These are phyloP conservation scores for Myopa tessellatipennis DNA, from an alignment of 2,888 invertebrate genomes.

Conservation along the genomic window DNA sequence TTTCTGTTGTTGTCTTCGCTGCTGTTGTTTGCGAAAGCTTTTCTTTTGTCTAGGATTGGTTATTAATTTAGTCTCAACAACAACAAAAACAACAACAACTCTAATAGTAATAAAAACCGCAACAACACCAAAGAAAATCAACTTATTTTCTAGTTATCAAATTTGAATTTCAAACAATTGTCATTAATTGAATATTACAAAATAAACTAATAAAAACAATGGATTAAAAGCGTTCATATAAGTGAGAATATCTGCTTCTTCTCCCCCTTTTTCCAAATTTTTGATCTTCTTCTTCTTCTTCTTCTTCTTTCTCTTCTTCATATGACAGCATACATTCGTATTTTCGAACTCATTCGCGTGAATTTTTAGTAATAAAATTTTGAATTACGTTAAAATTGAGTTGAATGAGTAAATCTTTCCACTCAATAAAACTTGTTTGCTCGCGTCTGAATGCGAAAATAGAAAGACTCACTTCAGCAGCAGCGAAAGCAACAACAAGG, in stretches of 20 bases:
- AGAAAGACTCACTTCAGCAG: no score
- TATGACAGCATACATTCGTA: not conserved
- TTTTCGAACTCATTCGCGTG: not conserved
- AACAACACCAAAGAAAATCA: constrained; percentile 2
- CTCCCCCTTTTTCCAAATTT: not conserved
- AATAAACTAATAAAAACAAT: no score
- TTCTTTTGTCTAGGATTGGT: constrained; percentile 17
- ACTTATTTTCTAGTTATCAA: constrained; percentile 12
- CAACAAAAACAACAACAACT: not conserved
- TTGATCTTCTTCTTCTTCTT: not conserved
- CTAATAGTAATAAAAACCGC: not conserved
- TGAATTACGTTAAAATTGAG: not conserved
- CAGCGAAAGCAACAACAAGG: not conserved
- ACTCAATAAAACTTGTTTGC: not conserved
- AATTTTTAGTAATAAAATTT: not conserved
- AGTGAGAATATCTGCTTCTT: not conserved
- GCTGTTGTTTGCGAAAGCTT: constrained; percentile 8
- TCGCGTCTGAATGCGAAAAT: no score
- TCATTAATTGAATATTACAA: no score
- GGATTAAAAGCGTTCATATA: no score
- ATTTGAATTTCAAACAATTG: no score
- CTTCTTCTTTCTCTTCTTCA: not conserved
- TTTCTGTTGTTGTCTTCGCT: constrained; percentile 15
- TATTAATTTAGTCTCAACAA: constrained; percentile 13
- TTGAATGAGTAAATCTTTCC: not conserved